A percentile compares a stretch with the other conserved stretches of the same genome.
Conservation (phyloP, 2,888 invertebrate genomes). For the Harpalus rubripes region DNA sequence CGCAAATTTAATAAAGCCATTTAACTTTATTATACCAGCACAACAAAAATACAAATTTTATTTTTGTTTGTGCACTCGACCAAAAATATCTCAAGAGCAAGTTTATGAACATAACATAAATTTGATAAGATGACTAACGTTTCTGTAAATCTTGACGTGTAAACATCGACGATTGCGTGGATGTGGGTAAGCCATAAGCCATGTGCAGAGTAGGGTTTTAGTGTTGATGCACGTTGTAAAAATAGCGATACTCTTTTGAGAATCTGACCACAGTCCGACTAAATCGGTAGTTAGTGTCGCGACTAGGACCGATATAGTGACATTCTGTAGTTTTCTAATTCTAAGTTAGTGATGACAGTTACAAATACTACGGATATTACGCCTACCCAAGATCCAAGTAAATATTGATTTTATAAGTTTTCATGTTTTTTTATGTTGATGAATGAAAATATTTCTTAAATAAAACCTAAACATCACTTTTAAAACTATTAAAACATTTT, state of each 20-base stretch:
- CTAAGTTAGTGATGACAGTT: conserved; percentile 55
- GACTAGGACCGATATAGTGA: conserved; percentile 18
- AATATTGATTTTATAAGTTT: conserved; percentile 28
- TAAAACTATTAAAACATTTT: too few species aligned
- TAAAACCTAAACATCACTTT: too few species aligned
- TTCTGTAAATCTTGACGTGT: conserved; percentile 19
- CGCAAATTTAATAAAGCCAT: conserved; percentile 30
- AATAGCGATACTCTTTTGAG: conserved; percentile 49
- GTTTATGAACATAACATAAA: conserved; percentile 40
- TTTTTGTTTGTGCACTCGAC: conserved; percentile 12
- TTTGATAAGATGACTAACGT: conserved; percentile 44
- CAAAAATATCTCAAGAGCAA: conserved; percentile 36
- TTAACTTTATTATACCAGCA: conserved; percentile 15
- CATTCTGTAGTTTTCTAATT: conserved; percentile 8
- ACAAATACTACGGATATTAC: conserved; percentile 37
- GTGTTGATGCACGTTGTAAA: conserved; percentile 48
- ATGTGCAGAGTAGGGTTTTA: conserved; percentile 13
- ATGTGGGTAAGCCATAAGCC: conserved; percentile 21
- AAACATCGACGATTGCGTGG: not conserved
- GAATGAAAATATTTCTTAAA: too few species aligned
- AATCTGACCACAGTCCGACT: conserved; percentile 53
- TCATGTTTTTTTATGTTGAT: too few species aligned
- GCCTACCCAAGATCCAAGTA: conserved; percentile 60
- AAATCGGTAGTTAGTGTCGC: conserved; percentile 19
- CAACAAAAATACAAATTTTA: conserved; percentile 29